Evolutionary conservation across 1,140 invertebrate species (phyloP), one percentile per base, ranked within the genome.

Genomic region (Drosophila athabasca): DNA sequence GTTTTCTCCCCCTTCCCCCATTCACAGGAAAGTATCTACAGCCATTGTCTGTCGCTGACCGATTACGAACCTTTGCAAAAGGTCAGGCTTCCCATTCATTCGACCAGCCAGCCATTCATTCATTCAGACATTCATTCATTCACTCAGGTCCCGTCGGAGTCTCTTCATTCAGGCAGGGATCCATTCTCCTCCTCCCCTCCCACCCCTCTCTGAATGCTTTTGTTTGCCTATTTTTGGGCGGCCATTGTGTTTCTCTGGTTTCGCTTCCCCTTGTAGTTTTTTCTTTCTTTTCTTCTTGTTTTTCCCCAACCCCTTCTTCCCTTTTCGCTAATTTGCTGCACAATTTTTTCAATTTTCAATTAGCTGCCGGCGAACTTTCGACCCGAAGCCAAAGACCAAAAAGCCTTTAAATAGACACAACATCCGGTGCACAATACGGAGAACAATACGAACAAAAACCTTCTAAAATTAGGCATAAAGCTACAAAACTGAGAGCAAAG

Each of bases 161-260:
- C 35, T 13, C 35, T 39, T 39, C 35, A 39, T 39, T 39, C 35
- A 39, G 35, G 3, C 35, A 39, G 35, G 11, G 8, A 13, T 39
- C 11, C 35, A 5, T 13, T 1, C 35, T 4, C 35, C 11, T 26
- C 24, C 24, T 19, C 17, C 17, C 17, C 3, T 1, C 31, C 31
- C 31, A 7, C 29, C 31, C 31, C 31, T 0, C 31, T 3, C 29
- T 67, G n/a, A 9, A 1, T 19, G 41, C 57, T 59, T 53, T 87
- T 87, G 83, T 87, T 87, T 66, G 79, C 49, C 82, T 87, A 87
- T 88, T 87, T 88, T 87, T 78, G 64, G 83, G 60, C 74, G 55
- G 48, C 49, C 64, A 70, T 82, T 82, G 70, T 82, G 52, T 39
- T 55, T 11, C 24, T 55, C 11, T 19, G 9, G 1, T 39, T 17